phyloP scores from a whole-genome alignment of 1,140 invertebrate species.

The Oedothorax gibbosus region DNA sequence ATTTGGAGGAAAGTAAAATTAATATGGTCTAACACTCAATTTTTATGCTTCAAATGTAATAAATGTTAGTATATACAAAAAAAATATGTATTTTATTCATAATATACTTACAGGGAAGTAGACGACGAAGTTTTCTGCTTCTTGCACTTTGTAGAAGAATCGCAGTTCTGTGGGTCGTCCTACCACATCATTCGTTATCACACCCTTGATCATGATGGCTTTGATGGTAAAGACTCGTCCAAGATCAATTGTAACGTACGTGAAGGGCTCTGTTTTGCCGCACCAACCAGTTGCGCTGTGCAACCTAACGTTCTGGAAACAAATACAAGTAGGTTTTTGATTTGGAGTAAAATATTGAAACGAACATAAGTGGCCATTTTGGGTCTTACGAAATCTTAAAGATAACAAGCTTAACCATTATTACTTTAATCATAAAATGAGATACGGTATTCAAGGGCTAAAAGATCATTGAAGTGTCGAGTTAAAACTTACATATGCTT shows the following conservation, averaged over 20 bases:
- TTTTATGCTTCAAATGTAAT: too few relatives aligned
- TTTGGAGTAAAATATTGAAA: too few relatives aligned
- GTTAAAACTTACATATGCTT: slow-evolving; percentile 62
- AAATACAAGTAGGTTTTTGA: background rate
- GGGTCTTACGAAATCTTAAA: too few relatives aligned
- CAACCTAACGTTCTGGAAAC: slow-evolving; percentile 84
- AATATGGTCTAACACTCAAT: too few relatives aligned
- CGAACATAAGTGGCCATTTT: too few relatives aligned
- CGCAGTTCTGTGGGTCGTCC: slow-evolving; percentile 94
- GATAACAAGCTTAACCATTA: too few relatives aligned
- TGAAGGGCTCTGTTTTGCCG: slow-evolving; percentile 87
- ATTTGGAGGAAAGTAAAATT: too few relatives aligned
- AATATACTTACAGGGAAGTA: slow-evolving; percentile 80
- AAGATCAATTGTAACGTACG: slow-evolving; percentile 93
- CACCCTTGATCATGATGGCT: slow-evolving; percentile 82
- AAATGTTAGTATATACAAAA: too few relatives aligned
- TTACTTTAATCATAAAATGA: background rate
- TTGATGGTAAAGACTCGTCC: slow-evolving; percentile 91
- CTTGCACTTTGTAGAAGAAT: slow-evolving; percentile 96
- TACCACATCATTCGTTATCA: slow-evolving; percentile 94
- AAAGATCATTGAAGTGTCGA: slow-evolving; percentile 5
- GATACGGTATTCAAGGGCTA: background rate
- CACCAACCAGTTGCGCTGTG: slow-evolving; percentile 97
- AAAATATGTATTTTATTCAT: too few relatives aligned
- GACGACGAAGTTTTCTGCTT: slow-evolving; percentile 93